Evolutionary conservation across 2,888 invertebrate genomes (phyloP).

Genomic region (Leucozona laternaria): DNA sequence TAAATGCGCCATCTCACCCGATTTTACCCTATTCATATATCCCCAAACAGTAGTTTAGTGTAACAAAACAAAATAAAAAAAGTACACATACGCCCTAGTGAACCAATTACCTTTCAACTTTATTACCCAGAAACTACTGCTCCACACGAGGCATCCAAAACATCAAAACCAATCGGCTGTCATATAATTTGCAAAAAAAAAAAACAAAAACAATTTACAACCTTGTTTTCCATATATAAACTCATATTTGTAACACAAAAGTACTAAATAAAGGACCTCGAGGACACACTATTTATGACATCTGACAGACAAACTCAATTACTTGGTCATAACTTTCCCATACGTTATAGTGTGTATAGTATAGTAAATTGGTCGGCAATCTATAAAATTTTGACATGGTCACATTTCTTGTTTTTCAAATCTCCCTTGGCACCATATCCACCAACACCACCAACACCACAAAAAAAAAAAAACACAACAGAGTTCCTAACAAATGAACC

Average conservation of each 20-base stretch:
- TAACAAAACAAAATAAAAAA: too few relatives aligned
- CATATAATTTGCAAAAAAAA: not conserved
- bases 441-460: not conserved
- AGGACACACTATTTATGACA: conserved; percentile 45
- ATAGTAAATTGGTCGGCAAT: conserved; percentile 57
- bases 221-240: not conserved
- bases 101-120: conserved; percentile 12
- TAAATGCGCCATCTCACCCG: too few relatives aligned
- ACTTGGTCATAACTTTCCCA: conserved; percentile 65
- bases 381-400: conserved; percentile 59
- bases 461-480: not conserved
- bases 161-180: conserved; percentile 22
- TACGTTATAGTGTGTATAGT: not conserved
- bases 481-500: conserved; percentile 63
- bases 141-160: not conserved
- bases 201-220: conserved; percentile 20
- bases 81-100: conserved; percentile 12
- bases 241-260: conserved; percentile 13
- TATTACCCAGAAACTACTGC: not conserved
- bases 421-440: not conserved
- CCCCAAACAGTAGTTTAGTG: too few relatives aligned
- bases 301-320: conserved; percentile 69
- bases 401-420: conserved; percentile 41
- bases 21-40: too few relatives aligned
- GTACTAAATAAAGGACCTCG: conserved; percentile 15